phyloP scores from a whole-genome alignment of 2,113 vertebrate genomes.

The Eleginops maclovinus region DNA sequence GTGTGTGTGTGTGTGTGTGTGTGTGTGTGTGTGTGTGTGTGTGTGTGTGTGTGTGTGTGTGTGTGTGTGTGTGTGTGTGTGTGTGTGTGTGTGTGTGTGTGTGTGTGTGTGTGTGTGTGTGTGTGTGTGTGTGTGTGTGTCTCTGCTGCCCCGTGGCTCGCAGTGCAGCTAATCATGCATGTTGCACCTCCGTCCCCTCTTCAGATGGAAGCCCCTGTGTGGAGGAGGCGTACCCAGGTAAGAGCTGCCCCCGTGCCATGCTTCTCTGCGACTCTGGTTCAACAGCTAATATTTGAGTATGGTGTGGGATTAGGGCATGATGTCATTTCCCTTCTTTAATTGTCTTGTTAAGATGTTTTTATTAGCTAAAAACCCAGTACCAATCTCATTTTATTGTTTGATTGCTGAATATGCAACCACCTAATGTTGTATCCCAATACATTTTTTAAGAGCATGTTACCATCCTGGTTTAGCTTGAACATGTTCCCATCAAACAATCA shows the following conservation, averaged over 20 bases:
- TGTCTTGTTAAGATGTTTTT: neutral
- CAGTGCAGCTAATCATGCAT: constrained; percentile 91
- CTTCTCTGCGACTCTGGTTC: constrained; percentile 13
- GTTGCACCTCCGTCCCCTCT: constrained; percentile 92
- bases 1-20: no score
- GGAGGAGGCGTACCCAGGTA: constrained; percentile 96
- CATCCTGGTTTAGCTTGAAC: neutral
- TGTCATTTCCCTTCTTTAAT: neutral
- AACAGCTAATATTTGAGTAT: neutral
- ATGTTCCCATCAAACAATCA: neutral
- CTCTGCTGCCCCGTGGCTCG: constrained; percentile 81
- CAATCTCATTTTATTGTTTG: neutral
- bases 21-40: constrained; percentile 41
- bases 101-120: constrained; percentile 21
- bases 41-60: no score
- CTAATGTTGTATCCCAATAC: neutral
- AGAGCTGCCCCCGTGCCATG: constrained; percentile 78
- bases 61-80: constrained; percentile 40
- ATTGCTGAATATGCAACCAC: neutral
- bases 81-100: constrained; percentile 9
- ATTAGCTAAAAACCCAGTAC: neutral
- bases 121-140: constrained; percentile 40
- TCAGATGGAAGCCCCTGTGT: constrained; percentile 92
- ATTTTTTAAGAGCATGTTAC: neutral
- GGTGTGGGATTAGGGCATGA: neutral